A percentile compares a stretch with the other conserved stretches of the same genome.
phyloP scores from a whole-genome alignment of 2,113 vertebrate species.

The Ailuropoda melanoleuca region DNA sequence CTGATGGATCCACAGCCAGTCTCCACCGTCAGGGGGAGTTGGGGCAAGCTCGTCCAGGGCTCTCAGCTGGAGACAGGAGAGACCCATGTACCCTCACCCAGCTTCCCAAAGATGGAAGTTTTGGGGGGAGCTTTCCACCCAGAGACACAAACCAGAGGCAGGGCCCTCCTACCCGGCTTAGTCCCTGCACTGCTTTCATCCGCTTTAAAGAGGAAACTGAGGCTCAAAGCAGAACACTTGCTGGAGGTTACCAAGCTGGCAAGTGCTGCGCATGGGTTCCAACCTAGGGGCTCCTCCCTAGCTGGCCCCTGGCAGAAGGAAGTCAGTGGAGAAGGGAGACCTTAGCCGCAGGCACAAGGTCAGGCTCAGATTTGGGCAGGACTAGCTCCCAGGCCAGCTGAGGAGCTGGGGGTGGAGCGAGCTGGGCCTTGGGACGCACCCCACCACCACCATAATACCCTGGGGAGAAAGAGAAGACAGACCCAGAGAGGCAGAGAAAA shows the following conservation, averaged over 20 bases:
- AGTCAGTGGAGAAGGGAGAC: neutral
- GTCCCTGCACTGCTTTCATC: neutral
- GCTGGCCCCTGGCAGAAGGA: neutral
- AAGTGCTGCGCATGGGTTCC: neutral
- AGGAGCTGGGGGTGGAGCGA: neutral
- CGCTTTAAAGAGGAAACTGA: neutral
- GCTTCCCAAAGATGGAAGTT: neutral
- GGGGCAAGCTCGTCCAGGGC: neutral
- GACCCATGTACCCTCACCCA: neutral
- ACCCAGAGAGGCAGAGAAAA: neutral
- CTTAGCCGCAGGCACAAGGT: neutral
- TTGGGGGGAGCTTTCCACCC: neutral
- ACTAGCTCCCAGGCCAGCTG: too few relatives aligned
- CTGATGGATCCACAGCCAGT: slow-evolving; percentile 17
- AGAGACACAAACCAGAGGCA: neutral
- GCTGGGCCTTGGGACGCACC: neutral
- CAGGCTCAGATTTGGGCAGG: neutral
- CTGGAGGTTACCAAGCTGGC: neutral
- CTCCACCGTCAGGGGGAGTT: neutral
- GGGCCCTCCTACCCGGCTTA: neutral
- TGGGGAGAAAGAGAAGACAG: neutral
- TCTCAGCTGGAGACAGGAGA: neutral
- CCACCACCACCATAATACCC: neutral
- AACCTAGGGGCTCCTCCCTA: too few relatives aligned
- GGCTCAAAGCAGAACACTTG: slow-evolving; percentile 8